These are phyloP conservation scores for Pelagia noctiluca DNA, from an alignment of 30 jellyfish, hydroid and myxozoan species.

Conservation along the genomic window DNA sequence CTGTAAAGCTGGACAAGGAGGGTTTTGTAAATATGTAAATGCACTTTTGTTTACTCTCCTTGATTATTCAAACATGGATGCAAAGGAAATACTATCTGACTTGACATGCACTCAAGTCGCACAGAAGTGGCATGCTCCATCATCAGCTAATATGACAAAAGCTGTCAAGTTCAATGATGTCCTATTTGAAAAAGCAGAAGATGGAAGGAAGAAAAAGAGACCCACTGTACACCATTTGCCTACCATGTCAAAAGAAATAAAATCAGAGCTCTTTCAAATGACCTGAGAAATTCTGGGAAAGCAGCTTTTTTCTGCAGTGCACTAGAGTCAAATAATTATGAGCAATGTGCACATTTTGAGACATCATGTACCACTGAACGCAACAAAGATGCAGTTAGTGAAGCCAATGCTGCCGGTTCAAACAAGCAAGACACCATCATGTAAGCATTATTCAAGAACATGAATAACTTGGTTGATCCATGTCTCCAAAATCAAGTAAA, in stretches of 20 bases:
- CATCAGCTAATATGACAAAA: too few species aligned
- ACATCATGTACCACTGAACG: constrained; percentile 19
- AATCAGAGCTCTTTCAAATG: constrained; percentile 6
- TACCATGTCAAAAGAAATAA: constrained; percentile 10
- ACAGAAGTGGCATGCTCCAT: too few species aligned
- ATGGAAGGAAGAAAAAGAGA: too few species aligned
- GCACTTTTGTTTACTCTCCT: constrained; percentile 59
- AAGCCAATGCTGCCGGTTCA: neutral
- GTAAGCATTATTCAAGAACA: constrained; percentile 11
- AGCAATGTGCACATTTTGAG: constrained; percentile 41
- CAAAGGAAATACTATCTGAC: too few species aligned
- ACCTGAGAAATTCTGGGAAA: neutral
- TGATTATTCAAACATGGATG: too few species aligned
- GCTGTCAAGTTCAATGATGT: too few species aligned
- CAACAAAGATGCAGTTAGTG: neutral
- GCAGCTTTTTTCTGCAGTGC: constrained; percentile 29
- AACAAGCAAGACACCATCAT: constrained; percentile 26
- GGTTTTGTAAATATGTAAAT: constrained; percentile 62
- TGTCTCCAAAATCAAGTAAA: constrained; percentile 3
- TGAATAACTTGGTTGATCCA: constrained; percentile 5
- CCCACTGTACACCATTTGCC: too few species aligned
- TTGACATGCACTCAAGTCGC: too few species aligned
- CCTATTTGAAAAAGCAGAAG: too few species aligned
- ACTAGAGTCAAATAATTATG: constrained; percentile 33
- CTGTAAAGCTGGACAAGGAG: too few species aligned